phyloP scores from a whole-genome alignment of 2,113 vertebrate species.

The Apaloderma vittatum region DNA sequence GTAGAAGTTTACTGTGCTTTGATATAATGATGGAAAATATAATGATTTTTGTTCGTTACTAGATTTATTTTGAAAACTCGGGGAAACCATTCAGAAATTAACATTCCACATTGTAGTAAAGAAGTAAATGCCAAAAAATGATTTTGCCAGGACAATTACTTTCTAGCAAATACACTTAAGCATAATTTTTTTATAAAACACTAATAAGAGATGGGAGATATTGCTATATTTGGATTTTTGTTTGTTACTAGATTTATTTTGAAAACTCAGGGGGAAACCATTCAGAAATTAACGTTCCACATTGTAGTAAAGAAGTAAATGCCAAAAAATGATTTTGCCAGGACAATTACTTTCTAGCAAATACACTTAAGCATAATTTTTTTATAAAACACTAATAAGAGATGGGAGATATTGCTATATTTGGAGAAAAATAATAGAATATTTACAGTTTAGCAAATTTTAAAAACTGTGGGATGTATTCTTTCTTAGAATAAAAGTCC shows the following conservation, averaged over 20 bases:
- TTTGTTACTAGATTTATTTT: not conserved
- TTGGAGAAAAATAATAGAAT: not conserved
- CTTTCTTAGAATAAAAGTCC: not conserved
- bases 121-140: not conserved
- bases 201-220: not conserved
- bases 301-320: not conserved
- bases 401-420: not conserved
- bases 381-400: not conserved
- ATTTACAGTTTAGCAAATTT: not conserved
- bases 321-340: not conserved
- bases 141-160: not conserved
- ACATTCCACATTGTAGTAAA: not conserved
- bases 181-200: not conserved
- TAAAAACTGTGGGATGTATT: not conserved
- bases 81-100: not conserved
- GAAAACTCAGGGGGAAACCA: not conserved
- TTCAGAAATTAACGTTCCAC: not conserved
- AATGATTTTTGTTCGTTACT: not conserved
- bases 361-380: not conserved
- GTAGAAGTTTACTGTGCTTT: not conserved
- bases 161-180: not conserved
- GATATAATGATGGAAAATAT: not conserved
- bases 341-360: not conserved
- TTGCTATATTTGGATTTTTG: not conserved
- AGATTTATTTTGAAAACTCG: not conserved